These are phyloP conservation scores for Gephyroberyx darwinii DNA, from an alignment of 2,797 vertebrate genomes.

Conservation along the genomic window DNA sequence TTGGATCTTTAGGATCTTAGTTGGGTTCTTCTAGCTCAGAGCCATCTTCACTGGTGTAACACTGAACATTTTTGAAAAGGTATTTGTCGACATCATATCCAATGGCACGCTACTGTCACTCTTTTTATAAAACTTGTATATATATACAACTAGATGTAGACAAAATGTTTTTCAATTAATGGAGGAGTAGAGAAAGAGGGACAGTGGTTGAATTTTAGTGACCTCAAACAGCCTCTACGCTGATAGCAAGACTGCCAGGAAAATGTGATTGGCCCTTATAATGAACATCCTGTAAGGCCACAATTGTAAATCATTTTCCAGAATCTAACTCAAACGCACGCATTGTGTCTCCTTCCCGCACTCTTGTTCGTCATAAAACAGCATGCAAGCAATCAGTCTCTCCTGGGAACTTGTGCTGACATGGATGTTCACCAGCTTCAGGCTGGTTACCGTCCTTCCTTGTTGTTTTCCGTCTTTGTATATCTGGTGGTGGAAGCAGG, in stretches of 20 bases:
- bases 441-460: conserved; percentile 60
- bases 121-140: conserved; percentile 40
- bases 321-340: conserved; percentile 55
- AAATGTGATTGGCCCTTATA: conserved; percentile 70
- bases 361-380: conserved; percentile 56
- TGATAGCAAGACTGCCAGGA: conserved; percentile 70
- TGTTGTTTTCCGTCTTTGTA: conserved; percentile 71
- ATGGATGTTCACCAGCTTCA: conserved; percentile 39
- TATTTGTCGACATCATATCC: conserved; percentile 50
- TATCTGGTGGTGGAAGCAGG: conserved; percentile 59
- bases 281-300: conserved; percentile 77
- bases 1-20: conserved; percentile 34
- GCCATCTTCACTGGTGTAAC: conserved; percentile 44
- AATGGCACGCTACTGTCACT: conserved; percentile 62
- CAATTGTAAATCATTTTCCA: conserved; percentile 63
- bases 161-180: conserved; percentile 6
- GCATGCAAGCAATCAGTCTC: conserved; percentile 62
- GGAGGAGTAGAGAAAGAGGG: conserved; percentile 5
- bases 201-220: background rate
- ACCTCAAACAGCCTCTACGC: no score
- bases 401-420: conserved; percentile 60
- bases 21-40: conserved; percentile 13
- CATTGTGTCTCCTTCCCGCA: conserved; percentile 19
- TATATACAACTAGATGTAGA: conserved; percentile 30
- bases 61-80: conserved; percentile 59